phyloP scores from a whole-genome alignment of 2,797 vertebrate genomes.

The Manis crassicaudata region DNA sequence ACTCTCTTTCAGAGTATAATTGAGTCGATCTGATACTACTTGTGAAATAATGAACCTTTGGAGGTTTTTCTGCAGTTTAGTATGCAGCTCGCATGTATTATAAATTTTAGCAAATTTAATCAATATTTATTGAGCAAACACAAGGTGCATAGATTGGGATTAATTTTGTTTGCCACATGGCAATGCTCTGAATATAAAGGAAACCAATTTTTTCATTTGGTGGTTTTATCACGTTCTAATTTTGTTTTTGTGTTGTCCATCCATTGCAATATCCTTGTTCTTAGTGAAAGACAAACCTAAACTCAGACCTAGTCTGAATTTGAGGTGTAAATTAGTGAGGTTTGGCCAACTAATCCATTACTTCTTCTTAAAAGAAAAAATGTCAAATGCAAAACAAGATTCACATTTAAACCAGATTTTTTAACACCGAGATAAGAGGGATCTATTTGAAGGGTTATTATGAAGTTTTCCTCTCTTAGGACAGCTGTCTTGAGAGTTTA shows the following conservation, averaged over 20 bases:
- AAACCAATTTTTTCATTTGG: background rate
- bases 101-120: constrained; percentile 26
- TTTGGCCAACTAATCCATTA: background rate
- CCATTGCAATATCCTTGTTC: background rate
- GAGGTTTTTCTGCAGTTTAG: background rate
- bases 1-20: background rate
- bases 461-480: background rate
- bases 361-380: background rate
- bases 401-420: background rate
- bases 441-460: background rate
- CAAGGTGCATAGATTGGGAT: background rate
- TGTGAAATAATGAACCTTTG: background rate
- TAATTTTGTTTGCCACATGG: background rate
- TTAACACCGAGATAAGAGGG: background rate
- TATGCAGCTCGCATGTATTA: background rate
- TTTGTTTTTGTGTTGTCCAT: background rate
- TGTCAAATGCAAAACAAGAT: background rate
- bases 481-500: background rate
- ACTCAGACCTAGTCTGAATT: background rate
- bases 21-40: background rate
- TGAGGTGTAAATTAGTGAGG: background rate
- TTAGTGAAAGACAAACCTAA: background rate
- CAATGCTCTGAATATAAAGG: background rate
- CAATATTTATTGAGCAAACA: background rate
- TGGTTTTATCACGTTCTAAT: background rate